Evolutionary conservation across 2,888 invertebrate species (phyloP).

Genomic region (Deilephila porcellus): DNA sequence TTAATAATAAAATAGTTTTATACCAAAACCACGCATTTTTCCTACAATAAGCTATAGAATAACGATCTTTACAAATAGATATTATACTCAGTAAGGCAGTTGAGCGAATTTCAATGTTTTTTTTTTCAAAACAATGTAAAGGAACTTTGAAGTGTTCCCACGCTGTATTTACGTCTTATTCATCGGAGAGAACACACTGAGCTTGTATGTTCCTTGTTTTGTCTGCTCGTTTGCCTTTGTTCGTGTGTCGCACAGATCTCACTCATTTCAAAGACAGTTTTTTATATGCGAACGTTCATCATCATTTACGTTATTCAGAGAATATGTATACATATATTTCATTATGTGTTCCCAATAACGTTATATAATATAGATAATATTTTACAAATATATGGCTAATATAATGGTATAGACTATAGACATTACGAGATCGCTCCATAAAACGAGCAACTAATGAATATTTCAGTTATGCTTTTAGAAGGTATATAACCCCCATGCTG

Average conservation of each 20-base stretch:
- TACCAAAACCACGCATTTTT: too few relatives aligned
- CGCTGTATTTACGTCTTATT: constrained; percentile 66
- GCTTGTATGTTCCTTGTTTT: constrained; percentile 60
- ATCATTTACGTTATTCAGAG: constrained; percentile 36
- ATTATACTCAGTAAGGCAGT: constrained; percentile 56
- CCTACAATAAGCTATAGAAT: background rate
- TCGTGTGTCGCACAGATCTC: constrained; percentile 56
- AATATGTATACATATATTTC: constrained; percentile 15
- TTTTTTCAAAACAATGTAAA: constrained; percentile 52
- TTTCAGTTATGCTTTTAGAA: background rate
- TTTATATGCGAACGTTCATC: constrained; percentile 53
- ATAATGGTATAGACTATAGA: background rate
- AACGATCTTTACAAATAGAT: constrained; percentile 40
- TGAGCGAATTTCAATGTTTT: constrained; percentile 62
- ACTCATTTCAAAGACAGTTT: constrained; percentile 57
- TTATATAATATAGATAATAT: background rate
- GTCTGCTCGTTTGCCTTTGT: constrained; percentile 67
- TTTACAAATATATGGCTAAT: background rate
- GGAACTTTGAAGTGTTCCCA: constrained; percentile 67
- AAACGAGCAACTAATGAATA: constrained; percentile 2
- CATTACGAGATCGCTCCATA: background rate
- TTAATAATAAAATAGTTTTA: too few relatives aligned
- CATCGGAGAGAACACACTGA: constrained; percentile 55
- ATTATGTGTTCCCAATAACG: constrained; percentile 17
- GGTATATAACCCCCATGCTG: background rate